phyloP scores from a whole-genome alignment of 2,888 invertebrate species.

The Atethmia centrago region DNA sequence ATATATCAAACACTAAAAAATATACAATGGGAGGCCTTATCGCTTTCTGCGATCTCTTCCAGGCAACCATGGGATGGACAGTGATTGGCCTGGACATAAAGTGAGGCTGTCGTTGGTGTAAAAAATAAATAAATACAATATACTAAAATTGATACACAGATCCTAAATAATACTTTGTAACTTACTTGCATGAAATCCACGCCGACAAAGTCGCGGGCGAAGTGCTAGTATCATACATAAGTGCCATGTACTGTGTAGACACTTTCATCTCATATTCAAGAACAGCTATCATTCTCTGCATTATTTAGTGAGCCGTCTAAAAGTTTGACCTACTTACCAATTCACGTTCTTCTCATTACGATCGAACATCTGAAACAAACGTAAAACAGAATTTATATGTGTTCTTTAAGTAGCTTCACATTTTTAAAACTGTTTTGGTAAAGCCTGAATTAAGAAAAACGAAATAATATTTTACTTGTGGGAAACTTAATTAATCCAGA shows the following conservation, averaged over 20 bases:
- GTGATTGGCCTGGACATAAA: no score
- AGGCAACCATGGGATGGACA: no score
- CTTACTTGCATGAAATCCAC: no score
- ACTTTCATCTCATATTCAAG: constrained; percentile 20
- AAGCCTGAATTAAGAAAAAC: constrained; percentile 45
- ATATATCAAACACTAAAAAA: no score
- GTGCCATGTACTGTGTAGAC: neutral
- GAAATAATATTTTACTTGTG: constrained; percentile 40
- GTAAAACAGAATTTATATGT: constrained; percentile 46
- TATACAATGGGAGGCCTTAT: no score
- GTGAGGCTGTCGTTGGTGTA: no score
- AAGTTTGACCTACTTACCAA: constrained; percentile 64
- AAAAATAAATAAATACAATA: no score
- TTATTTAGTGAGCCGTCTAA: constrained; percentile 40
- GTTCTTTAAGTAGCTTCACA: constrained; percentile 6
- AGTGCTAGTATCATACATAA: no score
- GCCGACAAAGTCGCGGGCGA: no score
- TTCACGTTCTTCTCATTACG: constrained; percentile 54
- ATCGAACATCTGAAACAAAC: constrained; percentile 65
- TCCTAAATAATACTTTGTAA: no score
- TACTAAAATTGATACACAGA: no score
- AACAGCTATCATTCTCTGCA: constrained; percentile 24
- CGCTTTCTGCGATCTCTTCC: no score
- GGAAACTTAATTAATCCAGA: constrained; percentile 37
- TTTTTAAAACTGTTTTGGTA: constrained; percentile 21